These are phyloP conservation scores for Pissodes strobi DNA, from an alignment of 1,140 invertebrate species.

Conservation along the genomic window DNA sequence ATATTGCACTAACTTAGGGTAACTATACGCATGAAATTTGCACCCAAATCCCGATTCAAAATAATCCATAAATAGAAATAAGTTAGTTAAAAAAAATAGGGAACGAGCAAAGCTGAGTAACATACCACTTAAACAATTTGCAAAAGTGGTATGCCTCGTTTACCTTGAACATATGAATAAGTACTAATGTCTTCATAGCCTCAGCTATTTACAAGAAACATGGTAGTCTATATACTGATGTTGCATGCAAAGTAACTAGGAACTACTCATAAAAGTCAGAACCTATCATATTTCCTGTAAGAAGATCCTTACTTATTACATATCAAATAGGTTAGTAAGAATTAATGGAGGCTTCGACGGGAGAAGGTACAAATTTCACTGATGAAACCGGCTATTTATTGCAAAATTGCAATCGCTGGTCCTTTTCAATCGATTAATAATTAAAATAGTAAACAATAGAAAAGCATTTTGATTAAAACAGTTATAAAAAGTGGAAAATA, in stretches of 20 bases:
- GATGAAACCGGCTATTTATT: conserved; percentile 30
- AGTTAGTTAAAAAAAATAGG: background rate
- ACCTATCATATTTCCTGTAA: background rate
- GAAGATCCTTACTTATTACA: background rate
- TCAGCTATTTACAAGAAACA: background rate
- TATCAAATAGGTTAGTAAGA: background rate
- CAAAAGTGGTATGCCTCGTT: too few relatives aligned
- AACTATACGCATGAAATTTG: conserved; percentile 50
- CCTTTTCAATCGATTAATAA: conserved; percentile 28
- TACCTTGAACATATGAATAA: background rate
- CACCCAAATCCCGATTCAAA: conserved; percentile 22
- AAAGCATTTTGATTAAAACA: conserved; percentile 50
- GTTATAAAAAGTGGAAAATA: conserved; percentile 56
- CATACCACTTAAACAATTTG: background rate
- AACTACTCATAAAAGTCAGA: background rate
- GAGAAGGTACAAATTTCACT: conserved; percentile 23
- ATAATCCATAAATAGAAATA: conserved; percentile 11
- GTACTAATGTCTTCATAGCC: background rate
- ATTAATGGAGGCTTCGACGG: background rate
- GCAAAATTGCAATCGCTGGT: conserved; percentile 38
- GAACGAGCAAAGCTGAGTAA: background rate
- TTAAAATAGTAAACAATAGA: conserved; percentile 47
- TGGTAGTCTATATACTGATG: too few relatives aligned
- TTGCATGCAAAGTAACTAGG: background rate
- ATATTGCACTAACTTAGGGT: conserved; percentile 56